Evolutionary conservation across 2,888 invertebrate species (phyloP), one percentile per base, ranked within the genome.

Genomic region (Xanthia togata): DNA sequence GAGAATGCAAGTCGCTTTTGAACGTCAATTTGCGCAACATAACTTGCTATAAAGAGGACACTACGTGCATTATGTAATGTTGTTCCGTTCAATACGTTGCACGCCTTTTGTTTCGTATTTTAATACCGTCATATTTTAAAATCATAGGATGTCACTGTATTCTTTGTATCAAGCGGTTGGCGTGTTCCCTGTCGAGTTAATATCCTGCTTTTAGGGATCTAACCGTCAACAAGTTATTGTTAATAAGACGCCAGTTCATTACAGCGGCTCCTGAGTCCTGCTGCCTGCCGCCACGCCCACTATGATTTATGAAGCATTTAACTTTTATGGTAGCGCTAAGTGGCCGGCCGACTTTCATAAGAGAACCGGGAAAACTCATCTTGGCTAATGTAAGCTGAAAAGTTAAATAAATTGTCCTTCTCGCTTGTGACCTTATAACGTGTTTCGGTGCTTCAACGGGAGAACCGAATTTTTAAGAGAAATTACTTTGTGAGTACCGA

Each of bases 261-360:
- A 94, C 87, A 81, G 79, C 87, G 78, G 90, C 89, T 88, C 91
- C 76, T 73, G 75, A 76, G 76, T 81, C 55, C 63, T 84, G 50
- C 38, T 91, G 93, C 62, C 59, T 84, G 47, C 55, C 91, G 93
- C 93, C 93, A 87, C 90, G 92, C 90, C 89, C 88, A 90, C 93
- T 90, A 93, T 95, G 95, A 96, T 95, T 96, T 95, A 96, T 95
- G 92, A 90, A 87, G 90, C 94, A 95, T 95, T 96, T 95, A 94
- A 95, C 94, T 96, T 96, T 96, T 95, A 95, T 95, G 94, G 93
- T 93, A 90, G 93, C 92, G 94, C 94, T 95, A 96, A 95, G 95
- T 95, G 94, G 94, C 91, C 89, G 89, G 89, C 82, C 88, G 93
- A 93, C 92, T 94, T 94, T 93, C 92, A 92, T 92, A 91, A 92